Evolutionary conservation across 2,888 invertebrate species (phyloP).

Genomic region (Macrophya alboannulata): DNA sequence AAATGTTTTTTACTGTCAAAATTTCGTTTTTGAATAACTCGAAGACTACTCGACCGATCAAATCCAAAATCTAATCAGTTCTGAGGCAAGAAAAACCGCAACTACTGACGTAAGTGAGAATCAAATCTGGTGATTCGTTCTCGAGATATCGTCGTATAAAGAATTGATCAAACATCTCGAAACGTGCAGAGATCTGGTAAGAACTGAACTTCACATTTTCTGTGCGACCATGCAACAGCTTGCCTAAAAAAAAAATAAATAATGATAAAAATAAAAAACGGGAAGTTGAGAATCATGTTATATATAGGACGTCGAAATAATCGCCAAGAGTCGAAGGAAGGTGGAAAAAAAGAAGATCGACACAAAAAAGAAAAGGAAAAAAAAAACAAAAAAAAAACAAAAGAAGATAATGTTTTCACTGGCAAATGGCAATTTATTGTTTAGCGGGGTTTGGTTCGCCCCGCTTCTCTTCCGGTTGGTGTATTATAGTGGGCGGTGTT

Average conservation of each 20-base stretch:
- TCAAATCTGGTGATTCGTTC: no score
- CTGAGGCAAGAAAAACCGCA: no score
- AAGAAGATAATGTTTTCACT: neutral
- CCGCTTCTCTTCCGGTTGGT: constrained; percentile 58
- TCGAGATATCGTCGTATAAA: no score
- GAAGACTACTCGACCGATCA: no score
- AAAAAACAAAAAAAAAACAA: neutral
- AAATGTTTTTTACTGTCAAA: no score
- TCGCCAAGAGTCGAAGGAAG: neutral
- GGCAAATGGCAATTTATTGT: constrained; percentile 31
- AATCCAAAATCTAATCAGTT: no score
- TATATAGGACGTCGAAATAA: neutral
- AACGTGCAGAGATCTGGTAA: no score
- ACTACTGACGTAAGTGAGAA: no score
- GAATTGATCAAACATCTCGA: no score
- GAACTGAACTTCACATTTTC: no score
- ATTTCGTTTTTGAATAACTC: no score
- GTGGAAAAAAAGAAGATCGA: neutral
- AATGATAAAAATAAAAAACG: neutral
- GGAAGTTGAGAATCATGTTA: neutral
- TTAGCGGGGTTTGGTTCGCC: constrained; percentile 12
- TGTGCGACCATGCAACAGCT: no score
- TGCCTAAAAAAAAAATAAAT: neutral
- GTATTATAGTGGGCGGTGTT: constrained; percentile 71
- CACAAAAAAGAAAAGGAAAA: neutral